phyloP scores from a whole-genome alignment of 1,140 invertebrate genomes.

The Pogonomyrmex barbatus region DNA sequence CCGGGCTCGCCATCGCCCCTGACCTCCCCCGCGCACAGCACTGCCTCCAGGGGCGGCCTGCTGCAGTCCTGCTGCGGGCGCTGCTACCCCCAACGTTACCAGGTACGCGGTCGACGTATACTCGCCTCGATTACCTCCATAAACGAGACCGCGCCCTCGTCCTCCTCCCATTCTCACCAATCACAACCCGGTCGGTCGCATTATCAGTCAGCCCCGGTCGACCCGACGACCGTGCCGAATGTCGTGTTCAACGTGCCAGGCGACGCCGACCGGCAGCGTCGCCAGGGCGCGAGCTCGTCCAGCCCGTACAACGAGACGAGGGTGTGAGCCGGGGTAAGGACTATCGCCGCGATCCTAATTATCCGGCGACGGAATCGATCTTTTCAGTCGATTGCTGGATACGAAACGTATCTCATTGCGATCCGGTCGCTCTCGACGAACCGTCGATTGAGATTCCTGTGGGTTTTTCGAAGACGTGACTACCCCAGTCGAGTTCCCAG shows the following conservation, averaged over 20 bases:
- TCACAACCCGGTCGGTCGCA: conserved; percentile 78
- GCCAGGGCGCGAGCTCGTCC: conserved; percentile 74
- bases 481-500: not conserved
- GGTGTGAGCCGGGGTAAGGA: conserved; percentile 78
- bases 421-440: not conserved
- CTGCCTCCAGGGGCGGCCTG: conserved; percentile 90
- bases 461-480: not conserved
- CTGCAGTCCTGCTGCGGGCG: conserved; percentile 94
- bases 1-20: conserved; percentile 94
- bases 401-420: not conserved
- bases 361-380: conserved; percentile 4
- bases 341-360: conserved; percentile 11
- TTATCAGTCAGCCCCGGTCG: conserved; percentile 68
- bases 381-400: not conserved
- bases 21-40: conserved; percentile 94
- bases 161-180: conserved; percentile 82
- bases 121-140: conserved; percentile 84
- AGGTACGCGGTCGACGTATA: conserved; percentile 89
- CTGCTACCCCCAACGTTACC: conserved; percentile 95
- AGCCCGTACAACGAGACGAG: conserved; percentile 85
- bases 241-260: conserved; percentile 84
- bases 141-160: conserved; percentile 84
- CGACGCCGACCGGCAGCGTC: conserved; percentile 75
- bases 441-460: conserved; percentile 22
- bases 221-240: conserved; percentile 82